Base-by-base conservation (phyloP, 2,888 invertebrate species). In the Ornithoptera alexandrae region DNA sequence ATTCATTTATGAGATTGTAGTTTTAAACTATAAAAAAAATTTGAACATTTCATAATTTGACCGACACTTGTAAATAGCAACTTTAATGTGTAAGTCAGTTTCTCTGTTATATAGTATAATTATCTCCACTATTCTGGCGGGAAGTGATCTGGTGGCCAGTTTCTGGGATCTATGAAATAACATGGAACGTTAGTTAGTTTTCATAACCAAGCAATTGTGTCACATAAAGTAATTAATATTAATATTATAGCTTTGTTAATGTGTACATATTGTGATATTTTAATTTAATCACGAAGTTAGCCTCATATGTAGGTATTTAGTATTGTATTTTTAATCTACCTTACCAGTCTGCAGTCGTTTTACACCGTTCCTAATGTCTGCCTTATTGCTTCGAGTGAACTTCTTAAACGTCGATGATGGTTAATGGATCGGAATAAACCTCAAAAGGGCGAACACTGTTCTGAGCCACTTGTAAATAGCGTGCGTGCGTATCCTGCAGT, bases 251-350 rank as follows among this genome's bases (percentile, higher is more conserved):
- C 81, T 84, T 81, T 83, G 82, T 87, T 46, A 86, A 86, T 88
- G 81, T 92, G 91, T 92, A 92, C 89, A 92, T 92, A 92, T 87
- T 91, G 92, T 92, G 92, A 92, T 92, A 92, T 91, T 90, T 90
- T 89, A 90, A 88, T 90, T 88, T 89, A 90, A 90, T 86, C 85
- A 83, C 88, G 85, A 82, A 86, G 86, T 90, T 90, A 85, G 86
- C 83, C 82, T 84, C 81, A 81, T 86, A 85, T 88, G 83, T 84
- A 86, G 85, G 84, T 83, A 87, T 86, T 86, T 80, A 76, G 76
- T 77, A 74, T 75, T 74, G 75, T 81, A 78, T 79, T 77, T 77
- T 79, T 84, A 70, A 82, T 82, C 83, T 81, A 82, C 81, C 78
- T 76, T 83, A 81, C 84, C 81, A 79, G 84, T 80, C 82, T 82